Evolutionary conservation across 2,888 invertebrate genomes (phyloP), one percentile per base, ranked within the genome.

Genomic region (Xylota sylvarum): DNA sequence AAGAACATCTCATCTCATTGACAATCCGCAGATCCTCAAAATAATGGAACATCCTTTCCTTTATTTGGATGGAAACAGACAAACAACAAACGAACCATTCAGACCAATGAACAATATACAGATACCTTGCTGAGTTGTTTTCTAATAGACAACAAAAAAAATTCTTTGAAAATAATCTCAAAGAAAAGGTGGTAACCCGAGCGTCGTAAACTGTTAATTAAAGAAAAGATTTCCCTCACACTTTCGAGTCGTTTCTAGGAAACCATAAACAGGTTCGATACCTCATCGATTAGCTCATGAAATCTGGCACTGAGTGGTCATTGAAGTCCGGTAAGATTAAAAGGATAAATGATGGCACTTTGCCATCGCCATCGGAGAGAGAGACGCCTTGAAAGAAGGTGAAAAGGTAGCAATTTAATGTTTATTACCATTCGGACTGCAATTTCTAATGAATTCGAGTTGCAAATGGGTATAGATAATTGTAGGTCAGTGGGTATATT

Each of bases 151-250:
- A 5, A 10, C 35, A n/a, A 27, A 27, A 27, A 27, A 4, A 30
- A 32, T 4, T 46, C 9, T 46, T 5, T 30, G 5, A 9, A 14
- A 1, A 12, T 9, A 17, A 64, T 64, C 30, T 9, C 17, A 64
- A 46, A 40, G 9, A 64, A 46, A 30, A 64, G 62, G 46, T 64
- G 48, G 46, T 27, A 58, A 48, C 23, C 48, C 17, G 12, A 72
- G 23, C 10, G 23, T 72, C 35, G 48, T 72, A 35, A 60, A 23
- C 32, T 37, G 60, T 23, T 72, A 60, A 72, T 72, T 72, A 37
- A 60, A 48, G 37, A 72, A 46, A 48, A 72, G 35, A 60, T 48
- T 37, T 60, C 37, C 37, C 60, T 48, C 60, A 60, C 60, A 60
- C 58, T 72, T 60, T 56, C 5, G 4, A 14, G 14, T 62, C 43